Evolutionary conservation across 2,797 vertebrate species (phyloP).

Genomic region (Sebastes iracundus): DNA sequence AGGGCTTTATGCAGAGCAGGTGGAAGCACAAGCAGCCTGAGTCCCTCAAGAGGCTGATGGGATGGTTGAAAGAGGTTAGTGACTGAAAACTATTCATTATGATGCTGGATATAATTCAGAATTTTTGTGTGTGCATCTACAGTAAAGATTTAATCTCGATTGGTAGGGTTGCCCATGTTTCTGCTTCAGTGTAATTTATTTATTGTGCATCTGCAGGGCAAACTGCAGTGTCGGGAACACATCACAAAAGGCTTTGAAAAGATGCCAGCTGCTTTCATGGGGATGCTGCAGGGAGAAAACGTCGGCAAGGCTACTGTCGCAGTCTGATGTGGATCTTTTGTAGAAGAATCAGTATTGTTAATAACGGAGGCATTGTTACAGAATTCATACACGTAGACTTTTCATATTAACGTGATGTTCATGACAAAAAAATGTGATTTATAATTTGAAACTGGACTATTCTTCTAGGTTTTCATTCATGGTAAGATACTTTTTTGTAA

Average conservation of each 20-base stretch:
- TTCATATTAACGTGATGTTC: neutral
- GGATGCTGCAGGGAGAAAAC: constrained; percentile 89
- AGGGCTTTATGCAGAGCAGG: constrained; percentile 82
- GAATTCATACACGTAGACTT: neutral
- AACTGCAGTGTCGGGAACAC: constrained; percentile 85
- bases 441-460: neutral
- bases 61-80: constrained; percentile 86
- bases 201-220: constrained; percentile 80
- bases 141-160: neutral
- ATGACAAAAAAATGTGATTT: neutral
- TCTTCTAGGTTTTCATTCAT: neutral
- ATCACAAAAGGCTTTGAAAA: constrained; percentile 90
- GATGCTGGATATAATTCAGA: neutral
- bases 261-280: constrained; percentile 92
- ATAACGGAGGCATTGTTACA: neutral
- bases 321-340: constrained; percentile 67
- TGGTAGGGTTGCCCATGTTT: neutral
- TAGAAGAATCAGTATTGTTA: neutral
- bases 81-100: neutral
- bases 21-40: constrained; percentile 82
- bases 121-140: neutral
- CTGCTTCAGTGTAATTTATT: neutral
- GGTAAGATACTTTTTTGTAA: neutral
- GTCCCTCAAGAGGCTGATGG: constrained; percentile 81
- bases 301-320: constrained; percentile 88